phyloP scores from a whole-genome alignment of 2,888 invertebrate genomes.

The Macropis europaea region DNA sequence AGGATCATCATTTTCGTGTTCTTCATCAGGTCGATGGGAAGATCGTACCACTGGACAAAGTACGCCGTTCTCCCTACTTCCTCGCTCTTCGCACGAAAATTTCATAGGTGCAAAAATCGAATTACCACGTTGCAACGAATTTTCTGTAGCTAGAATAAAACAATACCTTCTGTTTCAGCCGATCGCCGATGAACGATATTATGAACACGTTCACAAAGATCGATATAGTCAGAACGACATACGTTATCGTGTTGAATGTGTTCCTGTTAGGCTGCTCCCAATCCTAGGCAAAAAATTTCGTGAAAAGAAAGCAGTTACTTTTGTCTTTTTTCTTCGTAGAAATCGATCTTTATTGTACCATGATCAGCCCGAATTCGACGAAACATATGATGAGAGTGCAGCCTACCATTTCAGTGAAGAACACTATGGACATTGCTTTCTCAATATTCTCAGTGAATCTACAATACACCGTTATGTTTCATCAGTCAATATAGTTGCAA shows the following conservation, averaged over 20 bases:
- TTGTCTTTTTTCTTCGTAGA: background rate
- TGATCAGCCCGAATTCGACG: conserved; percentile 71
- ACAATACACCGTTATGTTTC: conserved; percentile 57
- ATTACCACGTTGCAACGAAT: no score
- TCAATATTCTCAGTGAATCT: conserved; percentile 73
- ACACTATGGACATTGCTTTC: conserved; percentile 66
- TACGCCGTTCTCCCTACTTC: conserved; percentile 62
- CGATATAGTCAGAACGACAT: conserved; percentile 57
- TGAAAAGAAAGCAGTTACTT: background rate
- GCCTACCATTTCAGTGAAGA: conserved; percentile 70
- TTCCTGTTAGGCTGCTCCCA: conserved; percentile 46
- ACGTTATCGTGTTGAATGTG: conserved; percentile 40
- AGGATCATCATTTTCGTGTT: conserved; percentile 61
- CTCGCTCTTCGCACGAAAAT: conserved; percentile 43
- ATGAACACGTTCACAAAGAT: conserved; percentile 67
- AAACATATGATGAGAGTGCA: conserved; percentile 74
- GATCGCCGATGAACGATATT: conserved; percentile 71
- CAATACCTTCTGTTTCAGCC: conserved; percentile 62
- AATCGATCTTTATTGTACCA: conserved; percentile 29
- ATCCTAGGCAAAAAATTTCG: conserved; percentile 41
- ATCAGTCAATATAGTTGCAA: no score
- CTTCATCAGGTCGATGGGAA: conserved; percentile 49
- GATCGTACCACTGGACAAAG: conserved; percentile 65
- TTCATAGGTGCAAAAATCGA: no score
- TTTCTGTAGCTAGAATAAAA: no score